Conservation (phyloP, 2,113 vertebrate genomes). For the Prinia subflava region DNA sequence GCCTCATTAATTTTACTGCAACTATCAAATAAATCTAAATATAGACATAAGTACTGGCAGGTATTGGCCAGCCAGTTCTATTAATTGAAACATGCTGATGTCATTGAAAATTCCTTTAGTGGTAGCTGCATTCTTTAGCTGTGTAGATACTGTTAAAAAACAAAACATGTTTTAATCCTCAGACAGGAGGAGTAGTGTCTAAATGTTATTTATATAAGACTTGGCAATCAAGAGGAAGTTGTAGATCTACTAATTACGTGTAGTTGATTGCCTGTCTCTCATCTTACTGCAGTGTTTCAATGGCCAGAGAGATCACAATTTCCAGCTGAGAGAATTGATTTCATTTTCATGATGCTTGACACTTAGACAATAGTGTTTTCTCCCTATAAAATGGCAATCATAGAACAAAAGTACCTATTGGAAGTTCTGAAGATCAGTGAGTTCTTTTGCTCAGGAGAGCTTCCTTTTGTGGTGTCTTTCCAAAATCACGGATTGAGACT, state of each 20-base stretch:
- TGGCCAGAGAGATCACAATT: not conserved
- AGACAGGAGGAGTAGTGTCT: not conserved
- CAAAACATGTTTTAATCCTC: not conserved
- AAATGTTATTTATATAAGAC: not conserved
- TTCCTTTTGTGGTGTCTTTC: not conserved
- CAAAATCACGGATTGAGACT: not conserved
- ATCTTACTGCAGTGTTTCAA: not conserved
- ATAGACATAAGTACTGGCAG: not conserved
- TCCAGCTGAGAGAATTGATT: not conserved
- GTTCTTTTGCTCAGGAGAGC: not conserved
- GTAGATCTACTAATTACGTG: not conserved
- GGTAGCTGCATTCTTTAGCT: not conserved
- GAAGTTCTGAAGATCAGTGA: not conserved
- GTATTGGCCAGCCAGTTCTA: not conserved
- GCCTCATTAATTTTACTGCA: not conserved
- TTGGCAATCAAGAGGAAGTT: not conserved
- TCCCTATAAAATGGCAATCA: not conserved
- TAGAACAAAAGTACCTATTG: not conserved
- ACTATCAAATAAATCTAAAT: constrained; percentile 15
- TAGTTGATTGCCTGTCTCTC: not conserved
- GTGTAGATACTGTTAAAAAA: not conserved
- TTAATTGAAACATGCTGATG: not conserved
- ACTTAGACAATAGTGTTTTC: not conserved
- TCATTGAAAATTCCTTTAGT: not conserved
- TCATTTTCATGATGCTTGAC: not conserved